Conservation (phyloP, 1,140 invertebrate genomes). For the Paramacrobiotus metropolitanus region DNA sequence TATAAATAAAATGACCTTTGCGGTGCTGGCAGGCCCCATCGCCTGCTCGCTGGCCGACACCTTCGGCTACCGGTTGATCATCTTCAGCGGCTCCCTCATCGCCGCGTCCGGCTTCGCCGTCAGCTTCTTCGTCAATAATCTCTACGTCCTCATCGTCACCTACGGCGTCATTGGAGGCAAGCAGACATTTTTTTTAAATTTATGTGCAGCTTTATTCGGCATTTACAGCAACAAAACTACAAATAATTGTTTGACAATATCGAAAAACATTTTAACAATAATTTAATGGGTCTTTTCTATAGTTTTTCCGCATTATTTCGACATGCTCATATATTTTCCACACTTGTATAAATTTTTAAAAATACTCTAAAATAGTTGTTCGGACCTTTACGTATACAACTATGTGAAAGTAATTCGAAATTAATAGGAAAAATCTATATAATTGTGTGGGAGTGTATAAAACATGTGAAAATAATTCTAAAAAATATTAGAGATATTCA, state of each 20-base stretch:
- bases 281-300: slow-evolving; percentile 8
- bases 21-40: slow-evolving; percentile 44
- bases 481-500: too few species aligned
- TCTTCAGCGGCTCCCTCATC: slow-evolving; percentile 64
- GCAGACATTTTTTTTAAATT: too few species aligned
- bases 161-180: slow-evolving; percentile 79
- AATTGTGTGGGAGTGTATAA: too few species aligned
- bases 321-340: too few species aligned
- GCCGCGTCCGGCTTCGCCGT: slow-evolving; percentile 62
- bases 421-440: too few species aligned
- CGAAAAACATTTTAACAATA: slow-evolving; percentile 6
- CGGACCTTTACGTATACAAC: too few species aligned
- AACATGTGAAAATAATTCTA: too few species aligned
- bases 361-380: too few species aligned
- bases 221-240: too few species aligned
- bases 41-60: slow-evolving; percentile 86
- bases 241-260: slow-evolving; percentile 9
- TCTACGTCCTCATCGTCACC: slow-evolving; percentile 69
- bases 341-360: too few species aligned
- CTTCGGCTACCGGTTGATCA: slow-evolving; percentile 73
- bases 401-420: too few species aligned
- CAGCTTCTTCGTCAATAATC: slow-evolving; percentile 55
- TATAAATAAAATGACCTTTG: slow-evolving; percentile 10
- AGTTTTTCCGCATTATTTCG: slow-evolving; percentile 4
- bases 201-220: slow-evolving; percentile 11